These are phyloP conservation scores for Willisornis vidua DNA, from an alignment of 2,113 vertebrate species.

Conservation along the genomic window DNA sequence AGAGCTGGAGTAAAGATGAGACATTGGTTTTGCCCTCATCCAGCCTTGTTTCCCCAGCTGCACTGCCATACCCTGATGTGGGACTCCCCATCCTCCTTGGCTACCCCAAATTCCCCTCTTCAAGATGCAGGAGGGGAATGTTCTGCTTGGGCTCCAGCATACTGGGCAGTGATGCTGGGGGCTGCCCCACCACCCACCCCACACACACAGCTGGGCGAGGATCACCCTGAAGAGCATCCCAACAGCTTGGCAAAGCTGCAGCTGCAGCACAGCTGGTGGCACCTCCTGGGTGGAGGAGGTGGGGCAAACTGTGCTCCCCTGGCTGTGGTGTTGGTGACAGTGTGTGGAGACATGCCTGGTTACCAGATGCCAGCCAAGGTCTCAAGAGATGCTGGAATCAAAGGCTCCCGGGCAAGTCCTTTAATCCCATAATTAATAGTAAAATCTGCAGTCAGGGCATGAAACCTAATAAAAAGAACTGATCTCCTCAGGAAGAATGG, in stretches of 20 bases:
- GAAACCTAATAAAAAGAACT: background rate
- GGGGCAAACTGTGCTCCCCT: background rate
- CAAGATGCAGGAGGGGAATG: background rate
- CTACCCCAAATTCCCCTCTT: background rate
- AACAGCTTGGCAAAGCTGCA: background rate
- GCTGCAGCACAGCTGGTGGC: background rate
- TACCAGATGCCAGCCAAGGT: accelerated
- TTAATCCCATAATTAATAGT: background rate
- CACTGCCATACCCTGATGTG: background rate
- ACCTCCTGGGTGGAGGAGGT: background rate
- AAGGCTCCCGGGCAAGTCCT: background rate
- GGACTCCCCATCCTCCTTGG: background rate
- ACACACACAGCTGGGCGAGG: background rate
- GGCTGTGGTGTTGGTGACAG: background rate
- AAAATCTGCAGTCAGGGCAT: background rate
- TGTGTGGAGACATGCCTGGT: accelerated
- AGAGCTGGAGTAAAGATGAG: background rate
- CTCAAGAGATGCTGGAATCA: background rate
- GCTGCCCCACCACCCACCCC: accelerated
- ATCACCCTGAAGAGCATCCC: background rate
- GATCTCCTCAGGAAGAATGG: background rate
- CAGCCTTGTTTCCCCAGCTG: background rate
- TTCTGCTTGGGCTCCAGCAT: accelerated
- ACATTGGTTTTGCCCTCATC: background rate
- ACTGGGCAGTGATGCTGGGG: accelerated